Base-by-base conservation (phyloP, 2,888 invertebrate genomes). In the Andrena haemorrhoa region DNA sequence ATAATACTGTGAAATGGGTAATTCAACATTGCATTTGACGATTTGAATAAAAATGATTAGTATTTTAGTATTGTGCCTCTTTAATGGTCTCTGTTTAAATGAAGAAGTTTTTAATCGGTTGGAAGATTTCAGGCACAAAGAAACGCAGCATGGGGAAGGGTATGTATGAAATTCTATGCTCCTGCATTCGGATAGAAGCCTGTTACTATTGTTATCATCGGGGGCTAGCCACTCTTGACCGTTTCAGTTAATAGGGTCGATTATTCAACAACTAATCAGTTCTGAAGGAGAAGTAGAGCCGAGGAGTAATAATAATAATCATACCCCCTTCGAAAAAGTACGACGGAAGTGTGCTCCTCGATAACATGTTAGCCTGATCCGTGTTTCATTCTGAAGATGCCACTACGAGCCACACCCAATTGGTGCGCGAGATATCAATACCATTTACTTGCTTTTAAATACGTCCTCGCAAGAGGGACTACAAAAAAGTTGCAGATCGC, bases 321-420 rank as follows among this genome's bases (percentile, higher is more conserved):
- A 84, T 84, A 83, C 51, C 35, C 53, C 29, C 56, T 26, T 66
- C 49, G 66, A 70, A 80, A 71, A 86, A 74, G 66, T 47, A 47
- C 60, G 73, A 69, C 56, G 70, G 53, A 74, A 71, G 75, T 71
- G 56, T 58, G 76, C 79, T 88, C 69, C 82, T 68, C 20, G 41
- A 47, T 35, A 72, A 83, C 86, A 89, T 93, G 90, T 76, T 92
- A 84, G 88, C 93, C 93, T 93, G 93, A 78, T 93, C 90, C 77
- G 78, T 78, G 89, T 91, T 92, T 92, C 92, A 91, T 91, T 91
- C 90, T 88, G 90, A 92, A 92, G 93, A 92, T 93, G 92, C 92
- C 92, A 92, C 92, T 88, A 91, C 88, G 91, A 88, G 89, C 92
- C 92, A 93, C 93, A 92, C 92, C 93, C 92, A 89, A 83, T 80